Percentiles rank a stretch among this genome's conserved stretches.
Evolutionary conservation across 2,797 vertebrate species (phyloP).

Genomic region (Oceanodroma leucorhoa): DNA sequence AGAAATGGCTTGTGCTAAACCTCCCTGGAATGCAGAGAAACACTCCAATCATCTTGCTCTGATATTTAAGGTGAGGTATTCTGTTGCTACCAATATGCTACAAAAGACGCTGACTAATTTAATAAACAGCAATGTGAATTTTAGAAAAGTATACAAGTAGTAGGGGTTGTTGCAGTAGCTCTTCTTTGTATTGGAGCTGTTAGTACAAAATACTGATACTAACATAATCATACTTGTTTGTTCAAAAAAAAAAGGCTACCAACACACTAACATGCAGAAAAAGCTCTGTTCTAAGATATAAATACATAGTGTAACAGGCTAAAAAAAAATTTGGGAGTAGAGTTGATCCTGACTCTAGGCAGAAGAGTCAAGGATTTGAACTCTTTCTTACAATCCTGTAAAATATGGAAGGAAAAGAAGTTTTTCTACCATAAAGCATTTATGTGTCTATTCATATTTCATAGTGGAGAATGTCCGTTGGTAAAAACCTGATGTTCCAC

Average conservation of each 20-base stretch:
- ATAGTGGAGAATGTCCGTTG: background rate
- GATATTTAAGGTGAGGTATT: slow-evolving; percentile 86
- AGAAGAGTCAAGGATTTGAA: background rate
- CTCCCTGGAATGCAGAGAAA: slow-evolving; percentile 91
- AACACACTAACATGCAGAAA: background rate
- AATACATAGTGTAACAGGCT: background rate
- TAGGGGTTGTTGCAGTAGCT: background rate
- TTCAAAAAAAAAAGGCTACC: background rate
- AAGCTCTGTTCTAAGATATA: background rate
- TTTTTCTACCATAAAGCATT: background rate
- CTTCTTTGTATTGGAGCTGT: background rate
- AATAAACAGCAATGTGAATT: background rate
- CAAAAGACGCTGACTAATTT: background rate
- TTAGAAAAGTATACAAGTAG: background rate
- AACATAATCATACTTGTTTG: background rate
- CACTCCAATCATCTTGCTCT: slow-evolving; percentile 91
- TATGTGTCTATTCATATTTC: background rate
- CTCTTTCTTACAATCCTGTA: background rate
- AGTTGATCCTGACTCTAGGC: background rate
- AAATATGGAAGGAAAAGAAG: background rate
- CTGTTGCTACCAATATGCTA: background rate
- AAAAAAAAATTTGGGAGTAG: background rate
- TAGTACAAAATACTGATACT: background rate
- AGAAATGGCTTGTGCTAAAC: slow-evolving; percentile 92
- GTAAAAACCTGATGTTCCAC: background rate